Evolutionary conservation across 1,140 invertebrate genomes (phyloP).

Genomic region (Carposina sasakii): DNA sequence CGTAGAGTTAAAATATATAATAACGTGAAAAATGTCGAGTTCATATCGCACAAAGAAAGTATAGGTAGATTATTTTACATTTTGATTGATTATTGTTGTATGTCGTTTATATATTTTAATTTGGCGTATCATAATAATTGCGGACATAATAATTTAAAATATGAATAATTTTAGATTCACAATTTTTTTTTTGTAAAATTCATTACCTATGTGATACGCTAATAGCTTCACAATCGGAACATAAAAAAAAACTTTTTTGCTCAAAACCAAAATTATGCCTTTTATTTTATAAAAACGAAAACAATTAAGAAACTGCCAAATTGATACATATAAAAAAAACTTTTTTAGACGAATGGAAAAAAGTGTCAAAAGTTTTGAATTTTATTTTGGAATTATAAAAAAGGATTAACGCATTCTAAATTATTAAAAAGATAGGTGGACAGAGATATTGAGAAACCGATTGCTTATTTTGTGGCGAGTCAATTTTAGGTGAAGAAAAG

Average conservation of each 20-base stretch:
- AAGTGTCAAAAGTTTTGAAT: conserved; percentile 14
- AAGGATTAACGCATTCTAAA: conserved; percentile 29
- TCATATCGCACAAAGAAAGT: conserved; percentile 54
- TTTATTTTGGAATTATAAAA: background rate
- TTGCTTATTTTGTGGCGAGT: conserved; percentile 24
- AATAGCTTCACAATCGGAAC: no score
- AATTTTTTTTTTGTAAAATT: no score
- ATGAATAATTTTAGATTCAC: no score
- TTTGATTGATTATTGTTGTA: no score
- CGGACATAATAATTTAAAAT: no score
- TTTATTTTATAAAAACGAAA: conserved; percentile 16
- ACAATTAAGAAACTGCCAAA: conserved; percentile 28
- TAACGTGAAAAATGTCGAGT: conserved; percentile 35
- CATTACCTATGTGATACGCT: no score
- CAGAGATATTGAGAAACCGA: conserved; percentile 18
- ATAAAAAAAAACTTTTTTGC: background rate
- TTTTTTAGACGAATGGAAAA: conserved; percentile 14
- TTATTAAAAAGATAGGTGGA: conserved; percentile 28
- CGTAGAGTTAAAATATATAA: conserved; percentile 34
- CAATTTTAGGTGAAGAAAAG: conserved; percentile 51
- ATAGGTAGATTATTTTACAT: no score
- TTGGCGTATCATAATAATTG: no score
- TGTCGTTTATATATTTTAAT: no score
- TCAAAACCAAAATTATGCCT: background rate
- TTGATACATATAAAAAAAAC: conserved; percentile 14